Base-by-base conservation (phyloP, 2,113 vertebrate genomes). In the Oriolus oriolus region DNA sequence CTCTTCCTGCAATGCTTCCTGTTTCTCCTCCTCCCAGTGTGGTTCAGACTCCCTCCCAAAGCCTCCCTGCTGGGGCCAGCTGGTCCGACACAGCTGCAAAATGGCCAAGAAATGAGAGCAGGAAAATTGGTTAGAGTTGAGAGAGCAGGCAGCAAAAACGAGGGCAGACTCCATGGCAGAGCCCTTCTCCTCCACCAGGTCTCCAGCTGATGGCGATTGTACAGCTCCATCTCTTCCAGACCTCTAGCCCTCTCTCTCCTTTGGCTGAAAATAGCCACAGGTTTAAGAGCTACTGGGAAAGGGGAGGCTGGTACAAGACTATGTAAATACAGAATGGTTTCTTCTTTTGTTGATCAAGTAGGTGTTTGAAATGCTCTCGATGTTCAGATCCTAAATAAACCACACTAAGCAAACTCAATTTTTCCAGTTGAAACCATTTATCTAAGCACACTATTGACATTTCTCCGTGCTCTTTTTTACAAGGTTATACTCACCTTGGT, bases 301-400 rank as follows among this genome's bases (percentile, higher is more conserved):
- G 0, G 10, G 19, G 16, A 80, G 19, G 20, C 6, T 86, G 31
- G 63, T 61, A 77, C 24, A 57, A 31, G n/a, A 20, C 12, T 86
- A 19, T 84, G 33, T 60, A 83, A 93, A 93, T 47, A 75, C 18
- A 74, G 64, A 84, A 30, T 22, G 23, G 4, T 81, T 86, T 70
- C 50, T 92, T 68, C 45, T 88, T 84, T 60, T 84, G 54, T 86
- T 74, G 68, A 63, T 87, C 66, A 79, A 82, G 44, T 5, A 78
- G 44, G 71, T 0, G 0, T 59, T 87, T 41, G 24, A 84, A 95
- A 81, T 41, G 37, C 24, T 95, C 39, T 70, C 6, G 1, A 63
- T 70, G 12, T 63, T 81, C 83, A 75, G 42, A 37, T 66, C 1
- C 1, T 65, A 92, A 90, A 86, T 71, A 93, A 91, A 71, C 30